These are phyloP conservation scores for Otolemur garnettii DNA, from an alignment of 2,113 vertebrate genomes.

Conservation along the genomic window DNA sequence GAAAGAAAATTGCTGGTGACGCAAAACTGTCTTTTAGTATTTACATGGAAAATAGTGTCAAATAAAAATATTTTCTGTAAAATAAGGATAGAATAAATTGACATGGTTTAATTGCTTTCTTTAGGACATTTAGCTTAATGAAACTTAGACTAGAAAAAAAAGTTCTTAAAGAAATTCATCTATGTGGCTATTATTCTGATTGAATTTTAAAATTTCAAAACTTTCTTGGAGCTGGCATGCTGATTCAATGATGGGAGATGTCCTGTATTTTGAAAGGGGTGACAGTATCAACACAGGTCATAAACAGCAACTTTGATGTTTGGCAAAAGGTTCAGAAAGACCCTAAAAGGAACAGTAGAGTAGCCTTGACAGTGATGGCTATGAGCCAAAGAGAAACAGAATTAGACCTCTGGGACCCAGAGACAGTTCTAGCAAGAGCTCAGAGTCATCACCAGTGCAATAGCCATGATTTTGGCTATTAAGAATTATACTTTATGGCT, in stretches of 20 bases:
- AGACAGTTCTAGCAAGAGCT: not conserved
- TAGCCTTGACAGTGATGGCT: not conserved
- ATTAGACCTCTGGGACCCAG: not conserved
- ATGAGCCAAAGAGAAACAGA: not conserved
- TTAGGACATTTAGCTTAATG: slow-evolving; percentile 18
- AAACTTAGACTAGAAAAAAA: slow-evolving; percentile 42
- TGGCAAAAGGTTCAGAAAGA: not conserved
- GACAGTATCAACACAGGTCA: not conserved
- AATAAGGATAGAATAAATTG: not conserved
- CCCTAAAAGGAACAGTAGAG: not conserved
- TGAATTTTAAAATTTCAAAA: slow-evolving; percentile 23
- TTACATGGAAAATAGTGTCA: not conserved
- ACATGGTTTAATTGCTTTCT: slow-evolving; percentile 7
- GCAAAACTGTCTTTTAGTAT: not conserved
- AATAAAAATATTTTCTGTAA: slow-evolving; percentile 50
- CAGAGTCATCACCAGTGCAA: not conserved
- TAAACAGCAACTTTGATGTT: not conserved
- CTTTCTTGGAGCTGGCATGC: not conserved
- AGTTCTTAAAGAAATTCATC: slow-evolving; percentile 19
- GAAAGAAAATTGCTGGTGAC: not conserved
- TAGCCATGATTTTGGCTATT: not conserved
- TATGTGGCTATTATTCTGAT: not conserved
- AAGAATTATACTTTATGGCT: too few species aligned
- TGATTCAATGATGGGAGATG: not conserved
- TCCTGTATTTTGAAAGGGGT: not conserved